These are phyloP conservation scores for Corythoichthys haematopterus DNA, from an alignment of 2,113 vertebrate species.

Conservation along the genomic window DNA sequence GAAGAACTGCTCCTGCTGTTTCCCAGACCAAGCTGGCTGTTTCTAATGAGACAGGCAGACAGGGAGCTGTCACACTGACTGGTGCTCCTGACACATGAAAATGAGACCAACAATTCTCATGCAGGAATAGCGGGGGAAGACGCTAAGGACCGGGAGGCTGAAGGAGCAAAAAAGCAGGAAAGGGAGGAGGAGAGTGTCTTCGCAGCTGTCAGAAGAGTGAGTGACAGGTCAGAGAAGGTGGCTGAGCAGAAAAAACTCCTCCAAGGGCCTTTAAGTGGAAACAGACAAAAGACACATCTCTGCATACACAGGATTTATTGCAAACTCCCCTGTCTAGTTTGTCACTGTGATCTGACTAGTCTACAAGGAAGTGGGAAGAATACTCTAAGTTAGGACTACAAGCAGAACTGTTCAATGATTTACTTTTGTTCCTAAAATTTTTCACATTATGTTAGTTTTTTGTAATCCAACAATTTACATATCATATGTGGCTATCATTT, in stretches of 20 bases:
- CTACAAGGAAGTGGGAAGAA: conserved; percentile 38
- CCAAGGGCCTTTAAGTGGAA: conserved; percentile 52
- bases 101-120: conserved; percentile 67
- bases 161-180: conserved; percentile 26
- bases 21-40: conserved; percentile 68
- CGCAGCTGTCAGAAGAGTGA: conserved; percentile 64
- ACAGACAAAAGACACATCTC: conserved; percentile 53
- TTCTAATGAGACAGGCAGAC: conserved; percentile 78
- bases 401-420: conserved; percentile 28
- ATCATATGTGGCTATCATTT: conserved; percentile 10
- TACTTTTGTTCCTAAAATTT: conserved; percentile 27
- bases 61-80: conserved; percentile 70
- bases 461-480: conserved; percentile 14
- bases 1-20: conserved; percentile 52
- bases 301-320: conserved; percentile 39
- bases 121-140: conserved; percentile 40
- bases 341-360: conserved; percentile 36
- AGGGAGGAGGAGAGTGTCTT: conserved; percentile 19
- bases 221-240: conserved; percentile 70
- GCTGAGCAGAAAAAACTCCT: conserved; percentile 51
- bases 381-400: conserved; percentile 17
- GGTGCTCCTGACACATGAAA: conserved; percentile 75
- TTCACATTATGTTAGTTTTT: conserved; percentile 14
- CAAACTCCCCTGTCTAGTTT: conserved; percentile 36
- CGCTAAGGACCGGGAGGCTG: conserved; percentile 44